Evolutionary conservation across 2,113 vertebrate species (phyloP).

Genomic region (Ciconia maguari): DNA sequence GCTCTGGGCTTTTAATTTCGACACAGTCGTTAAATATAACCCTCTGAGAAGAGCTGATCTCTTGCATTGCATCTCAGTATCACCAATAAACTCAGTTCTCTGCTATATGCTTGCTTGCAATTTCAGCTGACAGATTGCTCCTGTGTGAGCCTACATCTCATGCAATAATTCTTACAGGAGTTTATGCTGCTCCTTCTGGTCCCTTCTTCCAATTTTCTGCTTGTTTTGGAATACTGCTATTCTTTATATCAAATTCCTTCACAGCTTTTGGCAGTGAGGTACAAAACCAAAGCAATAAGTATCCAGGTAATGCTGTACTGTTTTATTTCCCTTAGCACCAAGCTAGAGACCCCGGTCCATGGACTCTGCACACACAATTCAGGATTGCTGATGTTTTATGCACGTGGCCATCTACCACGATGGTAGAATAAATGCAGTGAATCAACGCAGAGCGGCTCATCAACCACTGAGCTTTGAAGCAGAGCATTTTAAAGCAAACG

Average conservation of each 20-base stretch:
- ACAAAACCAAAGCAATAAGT: not conserved
- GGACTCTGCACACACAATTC: rapidly evolving
- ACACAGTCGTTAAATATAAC: not conserved
- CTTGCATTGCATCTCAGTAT: not conserved
- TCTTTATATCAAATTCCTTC: not conserved
- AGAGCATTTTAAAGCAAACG: not conserved
- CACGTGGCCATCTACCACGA: not conserved
- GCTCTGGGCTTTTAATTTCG: not conserved
- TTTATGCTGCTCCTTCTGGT: not conserved
- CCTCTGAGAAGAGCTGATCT: not conserved
- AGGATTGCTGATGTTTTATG: too few relatives aligned
- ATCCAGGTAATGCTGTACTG: too few relatives aligned
- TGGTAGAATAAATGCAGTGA: not conserved
- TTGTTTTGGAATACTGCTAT: not conserved
- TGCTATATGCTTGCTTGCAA: not conserved
- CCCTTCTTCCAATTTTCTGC: not conserved
- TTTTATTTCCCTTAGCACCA: not conserved
- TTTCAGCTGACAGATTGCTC: not conserved
- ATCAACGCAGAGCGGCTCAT: not conserved
- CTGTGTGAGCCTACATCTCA: not conserved
- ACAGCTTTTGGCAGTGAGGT: not conserved
- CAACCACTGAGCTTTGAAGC: not conserved
- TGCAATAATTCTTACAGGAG: not conserved
- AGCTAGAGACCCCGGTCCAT: rapidly evolving
- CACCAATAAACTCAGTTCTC: not conserved